Percentiles rank a stretch among this genome's conserved stretches.
These are phyloP conservation scores for Acleris literana DNA, from an alignment of 2,888 invertebrate species.

Conservation along the genomic window DNA sequence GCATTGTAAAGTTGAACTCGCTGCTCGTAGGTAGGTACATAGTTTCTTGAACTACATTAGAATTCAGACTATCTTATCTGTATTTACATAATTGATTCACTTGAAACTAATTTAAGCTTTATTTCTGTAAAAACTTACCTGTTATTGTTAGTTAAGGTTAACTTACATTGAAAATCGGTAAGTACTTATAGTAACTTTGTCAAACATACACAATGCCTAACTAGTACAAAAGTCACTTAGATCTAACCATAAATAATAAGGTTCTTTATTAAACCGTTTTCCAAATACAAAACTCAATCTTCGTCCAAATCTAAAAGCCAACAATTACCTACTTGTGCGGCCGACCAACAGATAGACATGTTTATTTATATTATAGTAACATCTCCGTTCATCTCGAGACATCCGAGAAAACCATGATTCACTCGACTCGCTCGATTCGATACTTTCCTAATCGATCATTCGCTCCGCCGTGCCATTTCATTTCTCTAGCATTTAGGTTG, in stretches of 20 bases:
- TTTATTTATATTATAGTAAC: slow-evolving; percentile 59
- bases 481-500: slow-evolving; percentile 15
- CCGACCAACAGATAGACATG: slow-evolving; percentile 41
- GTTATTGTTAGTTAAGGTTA: background rate
- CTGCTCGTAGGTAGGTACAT: too few relatives aligned
- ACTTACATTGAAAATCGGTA: background rate
- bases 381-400: slow-evolving; percentile 48
- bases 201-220: background rate
- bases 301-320: slow-evolving; percentile 8
- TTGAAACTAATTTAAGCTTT: slow-evolving; percentile 20
- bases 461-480: slow-evolving; percentile 29
- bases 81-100: slow-evolving; percentile 7
- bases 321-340: slow-evolving; percentile 24
- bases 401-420: slow-evolving; percentile 58
- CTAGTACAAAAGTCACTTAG: slow-evolving; percentile 1
- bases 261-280: slow-evolving; percentile 12
- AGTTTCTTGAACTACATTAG: background rate
- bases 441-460: slow-evolving; percentile 52
- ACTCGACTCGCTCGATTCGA: slow-evolving; percentile 52
- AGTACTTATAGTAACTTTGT: too few relatives aligned
- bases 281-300: slow-evolving; percentile 27
- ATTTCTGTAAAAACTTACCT: slow-evolving; percentile 10
- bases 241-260: slow-evolving; percentile 6
- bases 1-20: background rate
- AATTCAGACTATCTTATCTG: background rate